Evolutionary conservation across 2,797 vertebrate species (phyloP), one percentile per base, ranked within the genome.

Genomic region (Eulemur rubriventer): DNA sequence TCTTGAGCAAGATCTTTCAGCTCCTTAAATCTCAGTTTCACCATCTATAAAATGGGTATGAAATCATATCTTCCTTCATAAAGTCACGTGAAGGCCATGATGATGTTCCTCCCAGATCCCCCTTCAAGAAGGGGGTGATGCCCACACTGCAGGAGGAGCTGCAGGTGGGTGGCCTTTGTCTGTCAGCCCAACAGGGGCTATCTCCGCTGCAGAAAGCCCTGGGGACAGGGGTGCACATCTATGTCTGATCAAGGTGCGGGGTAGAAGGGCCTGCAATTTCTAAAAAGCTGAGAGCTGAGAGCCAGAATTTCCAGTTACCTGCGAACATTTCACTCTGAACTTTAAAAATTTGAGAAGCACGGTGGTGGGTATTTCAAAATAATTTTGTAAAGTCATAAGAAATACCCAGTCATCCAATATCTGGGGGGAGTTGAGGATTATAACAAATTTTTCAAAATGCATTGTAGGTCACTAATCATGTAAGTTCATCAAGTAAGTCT

Each of bases 271-370:
- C 50, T 55, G 33, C 35, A 10, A 61, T 55, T 80, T 80, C 48
- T 46, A 33, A 70, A 93, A 78, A 28, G 13, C 33, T 48, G 33
- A n/a, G 41, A 59, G 30, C 9, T 17, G 9, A 83, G 52, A 57
- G 41, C 35, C 43, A 50, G 24, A 82, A 78, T 41, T 79, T 78
- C 57, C 17, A 82, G 6, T 20, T 59, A 30, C 12, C n/a, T 38
- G 81, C n/a, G 79, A 70, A 89, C n/a, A 85, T 55, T 89, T 93
- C n/a, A 14, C 24, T 91, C 50, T 59, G 61, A 67, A 91, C 28
- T 81, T 87, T 69, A 70, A 41, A 81, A 63, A 82, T 3, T 76
- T 7, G 28, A 26, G 5, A 72, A 80, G 65, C 43, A 24, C 1
- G 6, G 46, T 61, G 69, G 10, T 61, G 69, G 10, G 1, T 26